Evolutionary conservation across 1,140 invertebrate genomes (phyloP), one percentile per base, ranked within the genome.

Genomic region (Phenacoccus solenopsis): DNA sequence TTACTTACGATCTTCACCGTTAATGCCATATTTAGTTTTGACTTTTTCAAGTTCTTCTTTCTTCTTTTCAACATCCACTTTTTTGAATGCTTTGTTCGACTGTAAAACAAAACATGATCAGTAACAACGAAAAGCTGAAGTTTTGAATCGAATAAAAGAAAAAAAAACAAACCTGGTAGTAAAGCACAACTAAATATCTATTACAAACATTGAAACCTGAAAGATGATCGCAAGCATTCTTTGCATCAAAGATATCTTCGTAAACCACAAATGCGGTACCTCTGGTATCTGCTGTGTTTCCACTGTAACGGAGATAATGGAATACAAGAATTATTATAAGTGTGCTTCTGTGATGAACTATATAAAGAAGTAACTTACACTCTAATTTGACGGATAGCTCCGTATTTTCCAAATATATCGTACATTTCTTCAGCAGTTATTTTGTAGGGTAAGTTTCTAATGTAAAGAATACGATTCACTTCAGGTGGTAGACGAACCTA

Each of bases 391-490:
- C 97, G 80, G 70, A 99, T 98, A 16, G 97, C 96, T 77, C 97
- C 97, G 83, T 98, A 99, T 85, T 99, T 99, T 32, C 98, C 97
- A 86, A 99, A 99, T 73, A 99, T 99, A 82, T 99, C 97, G 78
- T 99, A 99, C 97, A 99, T 99, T 87, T 99, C 97, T 83, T 99
- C 98, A n/a, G 93, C 93, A 69, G 96, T 98, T 70, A 99, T 99
- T 84, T 98, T 99, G 77, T 99, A 99, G 0, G 98, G 97, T 67
- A 99, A 82, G 82, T 99, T 99, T 76, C 96, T 85, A 1, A 99
- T 88, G 77, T 98, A 99, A 16, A 99, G 81, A 68, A 99, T 94
- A 78, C 96, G 84, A 79, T 99, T 99, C 0, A 99, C 97, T 84
- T 99, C 97, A 70, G 97, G 97, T 38, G 97, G 96, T 72, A 99